Conservation (phyloP, 2,888 invertebrate species). For the Lochmaea capreae region DNA sequence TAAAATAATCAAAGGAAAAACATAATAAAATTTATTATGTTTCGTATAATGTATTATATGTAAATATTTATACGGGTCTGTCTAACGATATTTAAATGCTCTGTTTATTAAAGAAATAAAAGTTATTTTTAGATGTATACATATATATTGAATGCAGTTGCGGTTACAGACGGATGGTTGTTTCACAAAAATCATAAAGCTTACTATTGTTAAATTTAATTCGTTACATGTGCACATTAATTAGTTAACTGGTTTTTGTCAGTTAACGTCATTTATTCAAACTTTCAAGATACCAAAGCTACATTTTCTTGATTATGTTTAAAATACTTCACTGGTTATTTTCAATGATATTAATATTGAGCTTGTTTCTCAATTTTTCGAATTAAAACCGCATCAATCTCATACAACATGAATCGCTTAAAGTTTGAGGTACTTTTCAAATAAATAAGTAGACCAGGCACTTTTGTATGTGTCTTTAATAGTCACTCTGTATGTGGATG, state of each 20-base stretch:
- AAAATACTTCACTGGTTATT: no score
- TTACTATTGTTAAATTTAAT: slow-evolving; percentile 12
- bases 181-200: slow-evolving; percentile 9
- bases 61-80: slow-evolving; percentile 55
- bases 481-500: no score
- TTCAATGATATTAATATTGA: no score
- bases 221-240: slow-evolving; percentile 8
- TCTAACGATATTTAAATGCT: slow-evolving; percentile 54
- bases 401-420: no score
- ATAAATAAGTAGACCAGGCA: no score
- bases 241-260: neutral
- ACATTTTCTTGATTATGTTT: no score
- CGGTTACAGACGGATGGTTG: slow-evolving; percentile 16
- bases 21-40: slow-evolving; percentile 57
- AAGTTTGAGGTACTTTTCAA: no score
- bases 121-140: slow-evolving; percentile 39
- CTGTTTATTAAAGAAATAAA: slow-evolving; percentile 57
- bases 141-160: slow-evolving; percentile 5
- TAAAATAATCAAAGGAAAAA: slow-evolving; percentile 56
- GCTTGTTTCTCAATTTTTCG: no score
- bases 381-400: no score
- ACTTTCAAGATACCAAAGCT: no score
- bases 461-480: no score
- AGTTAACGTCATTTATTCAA: neutral
- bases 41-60: slow-evolving; percentile 50